Conservation (phyloP, 2,888 invertebrate genomes). For the Alitta virens region DNA sequence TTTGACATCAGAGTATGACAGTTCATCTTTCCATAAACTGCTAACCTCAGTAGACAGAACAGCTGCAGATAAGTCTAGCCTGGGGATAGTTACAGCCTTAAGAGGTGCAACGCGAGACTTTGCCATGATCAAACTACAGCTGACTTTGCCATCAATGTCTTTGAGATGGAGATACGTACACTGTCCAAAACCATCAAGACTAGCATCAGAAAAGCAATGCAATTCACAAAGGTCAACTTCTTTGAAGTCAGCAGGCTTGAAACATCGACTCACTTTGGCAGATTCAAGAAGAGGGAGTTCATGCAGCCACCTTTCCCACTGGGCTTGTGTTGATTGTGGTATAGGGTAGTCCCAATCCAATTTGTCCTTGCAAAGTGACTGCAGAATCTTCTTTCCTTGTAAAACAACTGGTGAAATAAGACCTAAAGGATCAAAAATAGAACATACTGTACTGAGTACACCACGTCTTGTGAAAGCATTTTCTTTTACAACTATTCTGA, state of each 20-base stretch:
- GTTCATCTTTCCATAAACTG: too few relatives aligned
- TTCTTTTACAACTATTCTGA: constrained; percentile 17
- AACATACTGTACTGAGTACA: constrained; percentile 28
- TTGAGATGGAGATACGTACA: constrained; percentile 14
- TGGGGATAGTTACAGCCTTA: constrained; percentile 13
- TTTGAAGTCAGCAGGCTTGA: constrained; percentile 3
- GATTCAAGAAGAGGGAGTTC: not conserved
- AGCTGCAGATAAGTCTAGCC: constrained; percentile 20
- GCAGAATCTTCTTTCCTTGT: constrained; percentile 29
- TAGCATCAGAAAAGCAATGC: constrained; percentile 23
- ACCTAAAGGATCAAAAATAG: too few relatives aligned
- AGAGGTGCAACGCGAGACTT: constrained; percentile 21
- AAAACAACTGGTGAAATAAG: constrained; percentile 31
- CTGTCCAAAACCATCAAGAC: constrained; percentile 18
- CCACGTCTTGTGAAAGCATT: constrained; percentile 23
- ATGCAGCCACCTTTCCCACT: constrained; percentile 28
- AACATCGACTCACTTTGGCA: constrained; percentile 1
- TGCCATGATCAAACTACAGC: constrained; percentile 8
- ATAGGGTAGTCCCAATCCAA: constrained; percentile 32
- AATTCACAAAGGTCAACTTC: not conserved
- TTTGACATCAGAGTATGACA: too few relatives aligned
- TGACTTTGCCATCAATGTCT: constrained; percentile 3
- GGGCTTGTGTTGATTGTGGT: constrained; percentile 15
- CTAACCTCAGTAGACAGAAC: constrained; percentile 11
- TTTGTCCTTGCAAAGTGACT: constrained; percentile 25